phyloP scores from a whole-genome alignment of 1,140 invertebrate genomes.

The Listronotus oregonensis region DNA sequence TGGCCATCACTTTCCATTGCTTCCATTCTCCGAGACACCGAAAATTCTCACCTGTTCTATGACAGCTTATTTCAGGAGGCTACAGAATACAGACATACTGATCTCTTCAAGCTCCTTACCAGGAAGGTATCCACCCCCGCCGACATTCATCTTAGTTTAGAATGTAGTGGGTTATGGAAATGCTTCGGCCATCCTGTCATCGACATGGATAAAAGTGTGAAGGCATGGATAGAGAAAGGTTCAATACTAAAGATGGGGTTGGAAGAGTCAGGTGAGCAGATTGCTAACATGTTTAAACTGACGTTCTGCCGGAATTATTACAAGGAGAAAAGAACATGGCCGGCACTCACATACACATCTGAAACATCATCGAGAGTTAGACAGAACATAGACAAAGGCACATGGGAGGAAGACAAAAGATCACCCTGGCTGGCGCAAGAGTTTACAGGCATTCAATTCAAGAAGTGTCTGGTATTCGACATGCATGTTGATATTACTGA shows the following conservation, averaged over 20 bases:
- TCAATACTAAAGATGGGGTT: not conserved
- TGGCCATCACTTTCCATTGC: not conserved
- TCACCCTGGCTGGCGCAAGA: not conserved
- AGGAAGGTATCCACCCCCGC: not conserved
- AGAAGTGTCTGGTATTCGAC: not conserved
- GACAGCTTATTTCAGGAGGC: not conserved
- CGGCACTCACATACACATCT: not conserved
- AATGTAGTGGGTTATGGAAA: conserved; percentile 8
- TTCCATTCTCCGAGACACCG: not conserved
- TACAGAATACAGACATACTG: not conserved
- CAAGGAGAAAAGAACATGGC: conserved; percentile 6
- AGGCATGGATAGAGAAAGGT: not conserved
- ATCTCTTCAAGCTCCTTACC: not conserved
- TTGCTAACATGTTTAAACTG: not conserved
- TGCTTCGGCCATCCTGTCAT: conserved; percentile 7
- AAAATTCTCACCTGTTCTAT: not conserved
- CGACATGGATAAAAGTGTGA: conserved; percentile 3
- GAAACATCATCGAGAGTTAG: not conserved
- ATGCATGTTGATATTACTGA: not conserved
- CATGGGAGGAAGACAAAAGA: not conserved
- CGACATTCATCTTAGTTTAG: not conserved
- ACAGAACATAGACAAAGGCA: not conserved
- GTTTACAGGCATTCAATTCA: not conserved
- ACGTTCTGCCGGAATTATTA: conserved; percentile 2
- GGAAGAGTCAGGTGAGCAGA: not conserved